These are phyloP conservation scores for Tiliacea citrago DNA, from an alignment of 2,888 invertebrate species.

Conservation along the genomic window DNA sequence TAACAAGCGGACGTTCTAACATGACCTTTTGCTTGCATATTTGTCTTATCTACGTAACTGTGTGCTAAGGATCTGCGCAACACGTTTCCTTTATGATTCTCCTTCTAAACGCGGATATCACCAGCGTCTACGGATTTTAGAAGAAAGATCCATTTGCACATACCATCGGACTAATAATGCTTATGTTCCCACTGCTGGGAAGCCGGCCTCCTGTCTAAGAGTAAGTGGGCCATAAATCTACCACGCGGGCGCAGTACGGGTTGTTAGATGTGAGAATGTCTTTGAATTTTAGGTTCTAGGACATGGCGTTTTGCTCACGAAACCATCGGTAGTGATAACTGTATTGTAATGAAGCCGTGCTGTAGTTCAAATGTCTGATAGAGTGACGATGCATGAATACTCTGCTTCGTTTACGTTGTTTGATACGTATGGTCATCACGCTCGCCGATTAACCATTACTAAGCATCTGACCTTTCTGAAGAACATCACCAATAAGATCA, in stretches of 20 bases:
- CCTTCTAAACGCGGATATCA: constrained; percentile 3
- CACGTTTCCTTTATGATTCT: not conserved
- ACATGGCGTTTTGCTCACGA: not conserved
- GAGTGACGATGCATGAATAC: too few species aligned
- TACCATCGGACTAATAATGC: not conserved
- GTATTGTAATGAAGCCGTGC: too few species aligned
- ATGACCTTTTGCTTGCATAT: constrained; percentile 30
- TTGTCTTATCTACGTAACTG: constrained; percentile 1
- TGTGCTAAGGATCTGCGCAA: not conserved
- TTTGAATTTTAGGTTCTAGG: not conserved
- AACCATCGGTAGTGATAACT: too few species aligned
- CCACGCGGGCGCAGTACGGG: not conserved
- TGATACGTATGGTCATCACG: too few species aligned
- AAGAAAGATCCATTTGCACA: not conserved
- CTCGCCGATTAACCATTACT: too few species aligned
- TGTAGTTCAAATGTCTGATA: too few species aligned
- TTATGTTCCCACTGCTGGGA: not conserved
- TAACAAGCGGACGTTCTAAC: constrained; percentile 22
- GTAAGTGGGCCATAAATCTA: not conserved
- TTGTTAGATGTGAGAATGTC: not conserved
- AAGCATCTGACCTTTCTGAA: too few species aligned
- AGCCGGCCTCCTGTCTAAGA: not conserved
- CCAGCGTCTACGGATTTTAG: not conserved
- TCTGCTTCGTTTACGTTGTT: too few species aligned
- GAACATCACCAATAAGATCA: too few species aligned